Base-by-base conservation (phyloP, 1,140 invertebrate species). In the Cotesia vestalis region DNA sequence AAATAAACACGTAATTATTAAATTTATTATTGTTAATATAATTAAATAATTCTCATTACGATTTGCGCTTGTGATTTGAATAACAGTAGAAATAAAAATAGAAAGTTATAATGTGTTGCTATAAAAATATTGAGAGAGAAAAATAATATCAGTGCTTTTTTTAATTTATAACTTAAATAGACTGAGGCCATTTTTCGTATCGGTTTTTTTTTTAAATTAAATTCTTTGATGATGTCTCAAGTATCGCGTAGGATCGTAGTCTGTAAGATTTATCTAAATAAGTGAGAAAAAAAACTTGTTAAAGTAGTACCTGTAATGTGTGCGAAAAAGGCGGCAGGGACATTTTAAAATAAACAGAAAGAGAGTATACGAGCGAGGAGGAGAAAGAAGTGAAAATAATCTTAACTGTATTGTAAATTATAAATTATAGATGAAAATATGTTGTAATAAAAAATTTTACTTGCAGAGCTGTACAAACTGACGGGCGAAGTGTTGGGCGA, bases 401-500 rank as follows among this genome's bases (percentile, higher is more conserved):
- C 11, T 46, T 46, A 9, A 14, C 12, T 55, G 11, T 14, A n/a
- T n/a, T 5, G 17, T n/a, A 55, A 14, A n/a, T 55, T 17, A 11
- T n/a, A 17, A 5, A 34, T 35, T 64, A 2, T 8, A 17, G 27
- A 52, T 51, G 64, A 51, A 52, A 14, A 53, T 53, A 3, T 3
- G n/a, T 52, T 68, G 20, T 35, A 20, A 60, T 40, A 40, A 9
- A 17, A 27, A 9, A 11, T 11, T 46, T 6, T 11, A 51, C 17
- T 89, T 90, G 72, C 85, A 98, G 97, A 99, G 89, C 87, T 98
- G 76, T 99, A 99, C 89, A 93, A 94, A 86, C 87, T 98, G 78
- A 98, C 96, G 60, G 96, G 96, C 60, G 96, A 99, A 87, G 91
- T 97, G 76, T 90, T 99, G 76, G 98, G 98, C 72, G 93, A 96